These are phyloP conservation scores for Drosophila nigromelanica DNA, from an alignment of 1,140 invertebrate genomes.

Conservation along the genomic window DNA sequence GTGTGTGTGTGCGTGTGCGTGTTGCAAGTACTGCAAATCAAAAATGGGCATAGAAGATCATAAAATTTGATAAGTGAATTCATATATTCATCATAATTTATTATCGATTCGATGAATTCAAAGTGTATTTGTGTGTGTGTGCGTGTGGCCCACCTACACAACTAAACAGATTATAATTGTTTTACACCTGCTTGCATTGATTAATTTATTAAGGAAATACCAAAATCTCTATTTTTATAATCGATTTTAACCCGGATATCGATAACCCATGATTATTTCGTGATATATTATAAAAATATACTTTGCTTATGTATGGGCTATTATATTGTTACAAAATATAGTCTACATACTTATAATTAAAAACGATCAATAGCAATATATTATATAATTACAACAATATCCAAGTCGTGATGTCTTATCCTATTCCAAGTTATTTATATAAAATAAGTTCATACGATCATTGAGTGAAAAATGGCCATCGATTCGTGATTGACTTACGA, in stretches of 20 bases:
- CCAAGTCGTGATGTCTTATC: conserved; percentile 19
- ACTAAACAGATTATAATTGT: conserved; percentile 21
- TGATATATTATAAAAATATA: conserved; percentile 3
- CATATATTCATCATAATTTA: conserved; percentile 39
- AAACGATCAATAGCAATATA: conserved; percentile 4
- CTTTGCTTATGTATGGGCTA: not conserved
- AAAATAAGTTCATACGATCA: conserved; percentile 21
- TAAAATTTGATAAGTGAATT: conserved; percentile 34
- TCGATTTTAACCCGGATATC: conserved; percentile 26
- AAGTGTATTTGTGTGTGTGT: not conserved
- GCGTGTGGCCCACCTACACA: conserved; percentile 27
- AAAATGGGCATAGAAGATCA: conserved; percentile 29
- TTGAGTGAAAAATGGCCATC: not conserved
- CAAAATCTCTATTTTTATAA: conserved; percentile 2
- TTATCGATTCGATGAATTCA: conserved; percentile 15
- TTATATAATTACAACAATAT: not conserved
- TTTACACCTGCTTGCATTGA: conserved; percentile 10
- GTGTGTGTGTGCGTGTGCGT: not conserved
- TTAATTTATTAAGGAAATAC: conserved; percentile 12
- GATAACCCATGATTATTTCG: not conserved
- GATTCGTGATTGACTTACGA: too few relatives aligned
- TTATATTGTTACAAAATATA: conserved; percentile 1
- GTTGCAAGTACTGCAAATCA: conserved; percentile 20
- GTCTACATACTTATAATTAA: conserved; percentile 12
- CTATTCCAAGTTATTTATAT: conserved; percentile 11